Evolutionary conservation across 2,797 vertebrate species (phyloP), one percentile per base, ranked within the genome.

Genomic region (Lemur catta): DNA sequence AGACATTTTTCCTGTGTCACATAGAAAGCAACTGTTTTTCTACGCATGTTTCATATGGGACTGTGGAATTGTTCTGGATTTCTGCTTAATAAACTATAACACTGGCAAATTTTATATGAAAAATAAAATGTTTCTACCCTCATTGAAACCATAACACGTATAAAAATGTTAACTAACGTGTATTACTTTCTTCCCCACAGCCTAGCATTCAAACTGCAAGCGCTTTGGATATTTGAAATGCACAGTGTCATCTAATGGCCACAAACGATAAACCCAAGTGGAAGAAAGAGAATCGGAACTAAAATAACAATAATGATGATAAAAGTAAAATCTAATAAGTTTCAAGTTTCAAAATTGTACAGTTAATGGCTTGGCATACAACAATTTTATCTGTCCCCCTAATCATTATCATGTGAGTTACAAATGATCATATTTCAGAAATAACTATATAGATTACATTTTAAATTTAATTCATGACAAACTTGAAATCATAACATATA

Each of bases 171-270:
- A 89, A 89, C 15, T n/a, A 57, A 84, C 7, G 20, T 15, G 11
- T 11, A 3, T 50, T 57, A 63, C 55, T 69, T 84, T 92, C 33
- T 63, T 55, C 65, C 0, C 2, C 1, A 69, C 15, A 57, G 41
- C 33, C 48, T 41, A 35, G 15, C n/a, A 6, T 63, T 65, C 7
- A 13, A 50, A 71, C 28, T 10, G 2, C 57, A 80, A 15, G 12
- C 2, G 30, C 2, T 89, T 93, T 93, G 69, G 46, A 13, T 69
- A 63, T 91, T 93, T 87, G 79, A 91, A 89, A 95, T 84, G 85
- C 63, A 84, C 69, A 97, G 91, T 46, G 84, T 97, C 97, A 97
- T 59, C 97, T 97, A 96, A 84, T 96, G 97, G 96, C 20, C 91
- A 95, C 9, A 80, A 86, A 38, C n/a, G 72, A 84, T 94, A 97